phyloP scores from a whole-genome alignment of 2,797 vertebrate species.

The Meriones psammophilus region DNA sequence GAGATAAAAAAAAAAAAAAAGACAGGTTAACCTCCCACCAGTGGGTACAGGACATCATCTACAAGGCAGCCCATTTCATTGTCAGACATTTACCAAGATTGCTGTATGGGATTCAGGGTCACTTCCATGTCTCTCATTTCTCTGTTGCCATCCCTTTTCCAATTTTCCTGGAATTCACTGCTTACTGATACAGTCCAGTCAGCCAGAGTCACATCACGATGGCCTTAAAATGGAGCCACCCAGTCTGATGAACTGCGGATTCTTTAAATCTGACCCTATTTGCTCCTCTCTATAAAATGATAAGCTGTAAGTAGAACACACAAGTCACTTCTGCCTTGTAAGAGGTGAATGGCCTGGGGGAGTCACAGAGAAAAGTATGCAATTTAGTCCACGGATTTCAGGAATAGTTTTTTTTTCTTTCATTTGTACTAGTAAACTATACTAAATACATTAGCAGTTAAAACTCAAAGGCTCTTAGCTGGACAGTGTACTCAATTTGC shows the following conservation, averaged over 20 bases:
- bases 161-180: neutral
- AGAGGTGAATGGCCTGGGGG: neutral
- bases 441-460: neutral
- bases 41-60: neutral
- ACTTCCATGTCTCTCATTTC: neutral
- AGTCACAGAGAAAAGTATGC: neutral
- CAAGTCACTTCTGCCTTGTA: constrained; percentile 19
- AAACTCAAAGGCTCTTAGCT: neutral
- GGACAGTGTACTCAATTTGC: neutral
- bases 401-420: neutral
- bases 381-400: neutral
- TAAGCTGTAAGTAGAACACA: neutral
- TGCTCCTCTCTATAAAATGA: neutral
- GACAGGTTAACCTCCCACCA: neutral
- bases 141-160: neutral
- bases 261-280: neutral
- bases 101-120: too few relatives aligned
- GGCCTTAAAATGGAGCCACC: neutral
- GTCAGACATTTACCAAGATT: neutral
- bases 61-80: neutral
- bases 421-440: neutral
- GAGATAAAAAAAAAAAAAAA: neutral
- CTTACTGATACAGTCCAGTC: neutral
- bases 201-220: neutral
- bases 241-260: neutral